Percentiles rank a stretch among this genome's conserved stretches.
Evolutionary conservation across 2,888 invertebrate species (phyloP).

Genomic region (Apodemia zela): DNA sequence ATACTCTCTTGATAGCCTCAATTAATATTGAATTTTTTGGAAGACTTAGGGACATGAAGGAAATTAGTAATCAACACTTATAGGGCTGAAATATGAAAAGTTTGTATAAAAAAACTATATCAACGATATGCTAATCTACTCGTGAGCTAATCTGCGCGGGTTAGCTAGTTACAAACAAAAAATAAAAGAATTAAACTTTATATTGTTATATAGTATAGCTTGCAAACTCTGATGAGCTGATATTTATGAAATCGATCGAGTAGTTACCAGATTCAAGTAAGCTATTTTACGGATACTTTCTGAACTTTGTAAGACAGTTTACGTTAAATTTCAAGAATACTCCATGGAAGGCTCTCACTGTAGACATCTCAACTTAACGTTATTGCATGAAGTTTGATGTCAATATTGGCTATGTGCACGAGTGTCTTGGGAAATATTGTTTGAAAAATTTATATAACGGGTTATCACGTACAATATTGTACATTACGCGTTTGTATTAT

Average conservation of each 20-base stretch:
- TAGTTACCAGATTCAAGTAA: constrained; percentile 3
- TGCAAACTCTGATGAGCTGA: no score
- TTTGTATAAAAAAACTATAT: no score
- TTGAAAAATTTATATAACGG: constrained; percentile 4
- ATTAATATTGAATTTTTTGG: no score
- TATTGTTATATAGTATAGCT: no score
- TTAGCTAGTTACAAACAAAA: no score
- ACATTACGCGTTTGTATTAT: background rate
- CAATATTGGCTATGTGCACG: constrained; percentile 12
- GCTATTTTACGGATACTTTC: constrained; percentile 9
- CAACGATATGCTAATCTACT: no score
- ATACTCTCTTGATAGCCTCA: no score
- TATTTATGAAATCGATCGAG: background rate
- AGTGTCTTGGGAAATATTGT: constrained; percentile 9
- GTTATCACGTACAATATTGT: background rate
- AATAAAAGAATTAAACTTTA: no score
- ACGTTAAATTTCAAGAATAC: constrained; percentile 12
- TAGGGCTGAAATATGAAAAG: no score
- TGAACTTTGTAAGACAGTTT: constrained; percentile 11
- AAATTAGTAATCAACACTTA: no score
- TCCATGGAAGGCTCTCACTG: background rate
- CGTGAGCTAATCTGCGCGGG: no score
- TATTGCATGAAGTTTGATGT: constrained; percentile 10
- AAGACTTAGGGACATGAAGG: no score
- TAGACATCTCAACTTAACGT: constrained; percentile 3